Percentiles rank a stretch among this genome's conserved stretches.
These are phyloP conservation scores for Musca vetustissima DNA, from an alignment of 1,140 invertebrate genomes.

Conservation along the genomic window DNA sequence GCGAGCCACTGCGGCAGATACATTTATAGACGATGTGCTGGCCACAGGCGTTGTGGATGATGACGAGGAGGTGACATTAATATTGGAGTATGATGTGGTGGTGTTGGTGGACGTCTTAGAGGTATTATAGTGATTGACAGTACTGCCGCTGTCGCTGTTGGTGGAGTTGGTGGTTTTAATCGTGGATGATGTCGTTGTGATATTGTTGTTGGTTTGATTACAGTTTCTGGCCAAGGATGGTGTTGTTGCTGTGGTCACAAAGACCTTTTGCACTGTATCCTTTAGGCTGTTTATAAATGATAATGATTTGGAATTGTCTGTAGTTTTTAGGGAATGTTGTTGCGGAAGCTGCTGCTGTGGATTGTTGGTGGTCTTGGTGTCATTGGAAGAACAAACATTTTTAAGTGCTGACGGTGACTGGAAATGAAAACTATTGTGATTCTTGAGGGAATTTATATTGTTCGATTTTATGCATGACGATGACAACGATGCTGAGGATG, in stretches of 20 bases:
- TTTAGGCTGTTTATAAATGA: slow-evolving; percentile 45
- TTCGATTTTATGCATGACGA: no score
- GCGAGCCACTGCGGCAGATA: not conserved
- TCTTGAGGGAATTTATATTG: no score
- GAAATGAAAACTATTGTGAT: no score
- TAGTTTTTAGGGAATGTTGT: slow-evolving; percentile 36
- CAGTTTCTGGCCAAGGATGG: slow-evolving; percentile 16
- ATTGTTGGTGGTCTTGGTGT: slow-evolving; percentile 27
- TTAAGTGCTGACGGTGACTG: not conserved
- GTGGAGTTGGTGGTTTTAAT: slow-evolving; percentile 16
- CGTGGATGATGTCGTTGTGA: not conserved
- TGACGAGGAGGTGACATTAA: slow-evolving; percentile 16
- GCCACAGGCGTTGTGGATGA: not conserved
- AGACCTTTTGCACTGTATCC: slow-evolving; percentile 57
- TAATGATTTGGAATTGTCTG: slow-evolving; percentile 11
- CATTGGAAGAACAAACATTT: slow-evolving; percentile 1
- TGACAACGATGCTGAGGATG: no score
- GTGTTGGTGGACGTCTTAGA: slow-evolving; percentile 4
- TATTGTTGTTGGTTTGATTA: not conserved
- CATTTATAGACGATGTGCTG: not conserved
- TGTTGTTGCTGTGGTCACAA: slow-evolving; percentile 27
- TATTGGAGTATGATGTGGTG: not conserved
- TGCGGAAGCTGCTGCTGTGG: slow-evolving; percentile 55
- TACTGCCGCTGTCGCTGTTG: not conserved
- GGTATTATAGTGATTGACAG: not conserved